Base-by-base conservation (phyloP, 2,888 invertebrate species). In the Drosophila tripunctata region DNA sequence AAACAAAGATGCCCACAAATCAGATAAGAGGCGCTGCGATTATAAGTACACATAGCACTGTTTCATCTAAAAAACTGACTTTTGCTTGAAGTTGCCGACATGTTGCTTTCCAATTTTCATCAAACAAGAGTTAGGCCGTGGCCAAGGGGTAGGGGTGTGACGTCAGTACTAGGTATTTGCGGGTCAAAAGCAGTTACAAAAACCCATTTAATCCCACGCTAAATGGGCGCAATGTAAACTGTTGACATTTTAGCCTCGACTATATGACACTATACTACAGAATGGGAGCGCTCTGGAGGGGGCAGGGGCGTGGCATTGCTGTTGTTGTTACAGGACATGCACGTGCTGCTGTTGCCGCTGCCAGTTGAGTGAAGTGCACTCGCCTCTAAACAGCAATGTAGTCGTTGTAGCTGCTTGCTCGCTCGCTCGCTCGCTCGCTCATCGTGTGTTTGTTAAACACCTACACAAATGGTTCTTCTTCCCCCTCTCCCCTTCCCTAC, bases 151-250 rank as follows among this genome's bases (percentile, higher is more conserved):
- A 14, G 3, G 19, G 19, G 8, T 12, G 10, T 6, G 33, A 35
- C 4, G 4, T 15, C 2, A 6, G 35, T 52, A 10, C 5, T 31
- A 27, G 21, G 47, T 38, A 5, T 50, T 48, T 54, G 43, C 58
- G 65, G 70, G 75, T 78, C 78, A 81, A 75, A 69, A 66, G 66
- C 67, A 67, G 76, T 65, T 40, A 76, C 65, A 75, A 69, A 66
- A 86, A 82, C 72, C 87, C 84, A 84, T 82, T 82, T 84, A 86
- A 82, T 81, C 87, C 87, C 81, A 70, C 80, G 78, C 78, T 78
- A 84, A 82, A 82, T 84, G 87, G 84, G 78, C 84, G 70, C 82
- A 73, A 64, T 80, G 82, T 80, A 86, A 86, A 82, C 82, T 86
- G 82, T 82, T 82, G 82, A 82, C 87, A 82, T 86, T 86, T 80